Percentiles rank a stretch among this genome's conserved stretches.
Conservation (phyloP, 2,113 vertebrate species). For the Struthio camelus region DNA sequence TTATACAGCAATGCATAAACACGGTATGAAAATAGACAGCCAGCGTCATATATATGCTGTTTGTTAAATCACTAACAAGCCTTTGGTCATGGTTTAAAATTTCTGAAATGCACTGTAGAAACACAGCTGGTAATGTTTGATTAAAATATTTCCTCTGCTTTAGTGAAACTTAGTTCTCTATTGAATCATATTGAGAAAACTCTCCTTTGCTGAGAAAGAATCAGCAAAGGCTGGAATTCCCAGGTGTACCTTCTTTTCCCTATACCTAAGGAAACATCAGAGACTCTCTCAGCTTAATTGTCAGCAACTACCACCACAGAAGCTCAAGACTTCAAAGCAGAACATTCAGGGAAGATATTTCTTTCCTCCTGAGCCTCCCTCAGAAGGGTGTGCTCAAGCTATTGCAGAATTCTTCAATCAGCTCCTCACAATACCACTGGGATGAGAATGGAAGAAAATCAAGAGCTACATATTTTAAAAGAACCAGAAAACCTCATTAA, state of each 20-base stretch:
- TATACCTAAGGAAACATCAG: slow-evolving; percentile 15
- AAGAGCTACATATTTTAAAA: not conserved
- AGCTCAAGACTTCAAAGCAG: slow-evolving; percentile 13
- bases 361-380: not conserved
- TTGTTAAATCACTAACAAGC: slow-evolving; percentile 1
- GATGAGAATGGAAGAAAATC: not conserved
- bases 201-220: not conserved
- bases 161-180: not conserved
- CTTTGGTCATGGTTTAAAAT: not conserved
- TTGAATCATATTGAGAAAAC: not conserved
- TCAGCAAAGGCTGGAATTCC: not conserved
- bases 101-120: not conserved
- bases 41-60: not conserved
- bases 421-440: not conserved
- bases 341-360: not conserved
- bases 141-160: slow-evolving; percentile 40
- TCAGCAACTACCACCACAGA: slow-evolving; percentile 4
- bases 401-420: not conserved
- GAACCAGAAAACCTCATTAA: not conserved
- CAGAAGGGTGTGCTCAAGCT: not conserved
- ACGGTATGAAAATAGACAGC: not conserved
- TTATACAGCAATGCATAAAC: not conserved
- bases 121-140: slow-evolving; percentile 18
- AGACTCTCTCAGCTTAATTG: not conserved
- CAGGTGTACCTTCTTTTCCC: not conserved